phyloP scores from a whole-genome alignment of 2,113 vertebrate genomes.

The cat (Felis catus) region F.catus_Fca126_mat1.0 CM031423.1:18054001-18054500 shows the following conservation, averaged over 20 bases:
- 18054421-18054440: neutral
- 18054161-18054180: neutral
- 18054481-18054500: neutral
- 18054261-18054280: neutral
- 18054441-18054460: neutral
- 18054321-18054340: neutral
- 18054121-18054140: neutral
- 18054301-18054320: neutral
- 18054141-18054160: neutral
- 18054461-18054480: neutral
- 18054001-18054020: neutral
- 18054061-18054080: accelerated
- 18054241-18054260: neutral
- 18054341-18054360: neutral
- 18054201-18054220: neutral
- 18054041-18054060: accelerated
- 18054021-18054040: neutral
- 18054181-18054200: neutral
- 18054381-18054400: neutral
- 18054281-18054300: neutral
- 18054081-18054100: neutral
- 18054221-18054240: neutral
- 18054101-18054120: neutral
- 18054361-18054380: neutral
- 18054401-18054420: neutral